Evolutionary conservation across 2,113 vertebrate genomes (phyloP).

Genomic region (Connochaetes taurinus): DNA sequence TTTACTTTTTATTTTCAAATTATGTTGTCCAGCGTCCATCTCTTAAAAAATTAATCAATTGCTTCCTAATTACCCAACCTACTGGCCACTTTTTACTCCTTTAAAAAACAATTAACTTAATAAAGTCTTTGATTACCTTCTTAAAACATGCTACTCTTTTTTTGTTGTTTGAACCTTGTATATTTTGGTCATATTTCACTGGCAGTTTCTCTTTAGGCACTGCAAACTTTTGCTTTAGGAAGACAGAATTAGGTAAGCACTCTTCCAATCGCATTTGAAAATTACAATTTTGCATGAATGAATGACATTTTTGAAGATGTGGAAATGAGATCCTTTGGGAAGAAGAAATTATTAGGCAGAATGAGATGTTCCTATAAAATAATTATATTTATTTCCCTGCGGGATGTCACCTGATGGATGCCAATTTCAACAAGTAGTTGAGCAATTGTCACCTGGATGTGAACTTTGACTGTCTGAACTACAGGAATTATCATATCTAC

Average conservation of each 20-base stretch:
- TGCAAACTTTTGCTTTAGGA: neutral
- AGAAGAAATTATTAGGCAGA: neutral
- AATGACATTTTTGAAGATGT: neutral
- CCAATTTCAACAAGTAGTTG: neutral
- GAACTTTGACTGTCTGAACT: neutral
- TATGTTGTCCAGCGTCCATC: neutral
- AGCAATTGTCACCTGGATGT: neutral
- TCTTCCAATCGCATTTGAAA: neutral
- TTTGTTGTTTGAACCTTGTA: neutral
- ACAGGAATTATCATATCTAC: neutral
- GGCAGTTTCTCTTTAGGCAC: neutral
- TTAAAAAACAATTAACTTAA: neutral
- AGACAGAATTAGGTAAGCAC: neutral
- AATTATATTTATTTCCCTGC: conserved; percentile 7
- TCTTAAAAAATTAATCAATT: neutral
- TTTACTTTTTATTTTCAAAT: neutral
- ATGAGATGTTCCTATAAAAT: neutral
- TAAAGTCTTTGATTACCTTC: neutral
- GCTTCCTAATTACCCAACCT: neutral
- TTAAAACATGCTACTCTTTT: neutral
- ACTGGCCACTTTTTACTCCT: neutral
- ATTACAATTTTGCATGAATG: conserved; percentile 13
- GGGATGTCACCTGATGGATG: neutral
- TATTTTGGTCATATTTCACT: neutral
- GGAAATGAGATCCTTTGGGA: neutral